phyloP scores from a whole-genome alignment of 92 coral and sea anemone genomes.

The Palythoa heliodiscus region DNA sequence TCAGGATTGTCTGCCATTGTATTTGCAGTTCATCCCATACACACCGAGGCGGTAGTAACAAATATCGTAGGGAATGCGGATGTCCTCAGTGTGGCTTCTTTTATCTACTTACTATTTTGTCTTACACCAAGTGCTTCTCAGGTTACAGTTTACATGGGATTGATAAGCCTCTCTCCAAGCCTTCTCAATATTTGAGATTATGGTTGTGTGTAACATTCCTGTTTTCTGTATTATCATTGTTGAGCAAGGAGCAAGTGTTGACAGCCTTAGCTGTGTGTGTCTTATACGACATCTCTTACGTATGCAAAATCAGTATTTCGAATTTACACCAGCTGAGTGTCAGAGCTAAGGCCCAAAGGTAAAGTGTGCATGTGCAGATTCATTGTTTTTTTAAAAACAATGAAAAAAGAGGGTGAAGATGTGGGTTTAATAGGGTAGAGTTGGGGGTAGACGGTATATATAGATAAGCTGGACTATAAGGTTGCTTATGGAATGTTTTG shows the following conservation, averaged over 20 bases:
- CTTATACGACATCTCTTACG: slow-evolving; percentile 60
- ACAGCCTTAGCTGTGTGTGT: slow-evolving; percentile 75
- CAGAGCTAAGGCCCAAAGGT: slow-evolving; percentile 48
- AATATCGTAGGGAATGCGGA: slow-evolving; percentile 83
- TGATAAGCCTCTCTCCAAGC: slow-evolving; percentile 29
- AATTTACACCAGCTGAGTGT: slow-evolving; percentile 9
- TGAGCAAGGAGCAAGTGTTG: slow-evolving; percentile 81
- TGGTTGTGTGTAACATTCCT: slow-evolving; percentile 62
- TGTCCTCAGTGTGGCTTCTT: slow-evolving; percentile 60
- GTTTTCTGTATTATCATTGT: slow-evolving; percentile 55
- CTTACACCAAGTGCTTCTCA: slow-evolving; percentile 61
- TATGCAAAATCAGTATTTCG: slow-evolving; percentile 46
- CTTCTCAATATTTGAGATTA: slow-evolving; percentile 53
- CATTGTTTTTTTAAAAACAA: not conserved
- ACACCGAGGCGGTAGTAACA: slow-evolving; percentile 89
- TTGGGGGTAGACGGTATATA: too few relatives aligned
- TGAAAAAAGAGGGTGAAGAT: too few relatives aligned
- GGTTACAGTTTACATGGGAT: not conserved
- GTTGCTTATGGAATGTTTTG: too few relatives aligned
- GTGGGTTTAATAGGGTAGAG: too few relatives aligned
- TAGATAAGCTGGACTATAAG: too few relatives aligned
- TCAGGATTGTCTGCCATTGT: slow-evolving; percentile 61
- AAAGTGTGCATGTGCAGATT: not conserved
- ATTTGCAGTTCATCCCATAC: slow-evolving; percentile 85
- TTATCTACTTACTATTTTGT: slow-evolving; percentile 66